These are phyloP conservation scores for Epistrophe eligans DNA, from an alignment of 2,888 invertebrate genomes.

Conservation along the genomic window DNA sequence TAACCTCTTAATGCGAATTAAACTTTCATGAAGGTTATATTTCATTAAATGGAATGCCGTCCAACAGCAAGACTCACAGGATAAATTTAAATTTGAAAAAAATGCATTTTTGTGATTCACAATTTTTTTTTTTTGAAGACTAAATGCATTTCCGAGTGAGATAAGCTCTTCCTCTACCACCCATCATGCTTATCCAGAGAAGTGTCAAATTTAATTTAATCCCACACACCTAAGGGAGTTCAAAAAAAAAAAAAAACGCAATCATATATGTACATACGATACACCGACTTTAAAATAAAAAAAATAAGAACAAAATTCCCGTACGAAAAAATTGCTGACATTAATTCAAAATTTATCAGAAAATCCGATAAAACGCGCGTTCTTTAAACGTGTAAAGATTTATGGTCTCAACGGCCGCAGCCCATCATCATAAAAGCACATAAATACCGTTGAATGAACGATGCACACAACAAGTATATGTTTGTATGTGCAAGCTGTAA, in stretches of 20 bases:
- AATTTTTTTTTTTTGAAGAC: not conserved
- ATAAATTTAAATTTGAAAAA: conserved; percentile 46
- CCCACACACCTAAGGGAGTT: conserved; percentile 10
- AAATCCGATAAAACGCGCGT: conserved; percentile 65
- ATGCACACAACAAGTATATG: conserved; percentile 16
- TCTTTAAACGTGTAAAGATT: conserved; percentile 62
- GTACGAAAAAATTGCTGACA: conserved; percentile 55
- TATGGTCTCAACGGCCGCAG: conserved; percentile 56
- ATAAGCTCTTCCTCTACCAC: conserved; percentile 22
- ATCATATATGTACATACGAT: not conserved
- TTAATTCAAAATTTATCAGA: conserved; percentile 69
- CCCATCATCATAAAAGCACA: conserved; percentile 65
- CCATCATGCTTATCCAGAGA: conserved; percentile 43
- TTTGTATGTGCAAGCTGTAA: no score
- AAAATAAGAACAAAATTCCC: not conserved
- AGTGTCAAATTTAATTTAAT: conserved; percentile 54
- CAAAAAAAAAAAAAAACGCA: not conserved
- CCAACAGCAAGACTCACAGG: not conserved
- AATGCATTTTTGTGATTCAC: conserved; percentile 41
- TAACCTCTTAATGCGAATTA: conserved; percentile 52
- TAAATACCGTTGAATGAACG: conserved; percentile 57
- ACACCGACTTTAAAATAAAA: not conserved
- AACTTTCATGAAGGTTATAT: conserved; percentile 38
- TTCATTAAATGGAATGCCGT: not conserved
- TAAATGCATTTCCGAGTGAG: conserved; percentile 11